A percentile compares a stretch with the other conserved stretches of the same genome.
phyloP scores from a whole-genome alignment of 2,113 vertebrate genomes.

The Motacilla tschutschensis region DNA sequence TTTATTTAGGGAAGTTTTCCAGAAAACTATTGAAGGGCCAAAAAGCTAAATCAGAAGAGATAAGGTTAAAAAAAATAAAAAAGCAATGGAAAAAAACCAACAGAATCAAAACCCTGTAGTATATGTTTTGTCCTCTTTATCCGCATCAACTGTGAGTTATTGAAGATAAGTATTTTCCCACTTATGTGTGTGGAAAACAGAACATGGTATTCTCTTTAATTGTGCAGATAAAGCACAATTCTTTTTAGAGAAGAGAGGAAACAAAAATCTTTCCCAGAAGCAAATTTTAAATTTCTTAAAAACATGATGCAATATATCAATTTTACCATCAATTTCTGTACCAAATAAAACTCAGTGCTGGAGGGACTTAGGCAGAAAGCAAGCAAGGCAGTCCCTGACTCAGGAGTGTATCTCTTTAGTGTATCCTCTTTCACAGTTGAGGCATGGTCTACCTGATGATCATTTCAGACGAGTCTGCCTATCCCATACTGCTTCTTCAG shows the following conservation, averaged over 20 bases:
- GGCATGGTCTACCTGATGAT: not conserved
- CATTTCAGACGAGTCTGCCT: not conserved
- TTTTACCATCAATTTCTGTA: not conserved
- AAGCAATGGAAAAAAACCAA: not conserved
- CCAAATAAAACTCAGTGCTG: not conserved
- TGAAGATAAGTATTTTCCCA: not conserved
- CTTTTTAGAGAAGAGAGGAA: not conserved
- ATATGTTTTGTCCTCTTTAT: not conserved
- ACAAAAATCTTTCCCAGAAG: not conserved
- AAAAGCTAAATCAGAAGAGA: not conserved
- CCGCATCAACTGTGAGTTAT: not conserved
- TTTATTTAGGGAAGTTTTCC: not conserved
- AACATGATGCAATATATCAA: not conserved
- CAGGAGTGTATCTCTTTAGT: not conserved
- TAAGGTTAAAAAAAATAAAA: constrained; percentile 2
- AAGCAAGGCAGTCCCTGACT: not conserved
- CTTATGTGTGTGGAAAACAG: not conserved
- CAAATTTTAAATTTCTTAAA: not conserved
- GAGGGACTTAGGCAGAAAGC: not conserved
- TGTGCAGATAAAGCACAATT: not conserved
- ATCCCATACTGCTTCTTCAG: not conserved
- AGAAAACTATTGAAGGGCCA: not conserved
- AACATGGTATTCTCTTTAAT: not conserved
- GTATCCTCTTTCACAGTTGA: not conserved
- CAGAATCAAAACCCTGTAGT: not conserved